phyloP scores from a whole-genome alignment of 1,140 invertebrate species.

The Drosophila repletoides region DNA sequence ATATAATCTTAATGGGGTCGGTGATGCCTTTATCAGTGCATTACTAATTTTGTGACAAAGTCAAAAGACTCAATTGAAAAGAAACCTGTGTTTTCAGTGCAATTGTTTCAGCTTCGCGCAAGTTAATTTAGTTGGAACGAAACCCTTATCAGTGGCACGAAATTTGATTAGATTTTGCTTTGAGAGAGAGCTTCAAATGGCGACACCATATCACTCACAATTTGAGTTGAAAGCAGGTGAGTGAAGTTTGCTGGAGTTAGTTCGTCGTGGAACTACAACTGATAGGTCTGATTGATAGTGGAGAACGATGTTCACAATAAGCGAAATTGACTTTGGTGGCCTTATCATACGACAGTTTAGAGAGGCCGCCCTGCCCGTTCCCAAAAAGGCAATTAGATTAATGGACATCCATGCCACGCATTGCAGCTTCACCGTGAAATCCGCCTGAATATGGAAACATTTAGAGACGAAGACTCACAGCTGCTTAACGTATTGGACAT shows the following conservation, averaged over 20 bases:
- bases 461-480: slow-evolving; percentile 17
- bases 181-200: slow-evolving; percentile 16
- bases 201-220: background rate
- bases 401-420: slow-evolving; percentile 61
- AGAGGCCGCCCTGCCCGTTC: background rate
- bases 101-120: background rate
- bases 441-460: slow-evolving; percentile 27
- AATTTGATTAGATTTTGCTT: background rate
- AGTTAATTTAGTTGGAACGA: background rate
- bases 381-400: slow-evolving; percentile 56
- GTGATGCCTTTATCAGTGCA: too few species aligned
- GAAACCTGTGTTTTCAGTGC: too few species aligned
- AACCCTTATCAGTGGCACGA: background rate
- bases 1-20: too few species aligned
- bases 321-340: slow-evolving; percentile 7
- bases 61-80: too few species aligned
- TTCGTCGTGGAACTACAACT: background rate
- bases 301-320: slow-evolving; percentile 40
- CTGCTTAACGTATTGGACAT: slow-evolving; percentile 31
- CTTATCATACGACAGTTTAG: slow-evolving; percentile 38
- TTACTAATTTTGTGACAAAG: too few species aligned
- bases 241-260: slow-evolving; percentile 6
- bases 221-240: slow-evolving; percentile 1
- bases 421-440: slow-evolving; percentile 18
- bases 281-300: slow-evolving; percentile 64